Evolutionary conservation across 2,113 vertebrate species (phyloP), one percentile per base, ranked within the genome.

Genomic region (Theristicus caerulescens): DNA sequence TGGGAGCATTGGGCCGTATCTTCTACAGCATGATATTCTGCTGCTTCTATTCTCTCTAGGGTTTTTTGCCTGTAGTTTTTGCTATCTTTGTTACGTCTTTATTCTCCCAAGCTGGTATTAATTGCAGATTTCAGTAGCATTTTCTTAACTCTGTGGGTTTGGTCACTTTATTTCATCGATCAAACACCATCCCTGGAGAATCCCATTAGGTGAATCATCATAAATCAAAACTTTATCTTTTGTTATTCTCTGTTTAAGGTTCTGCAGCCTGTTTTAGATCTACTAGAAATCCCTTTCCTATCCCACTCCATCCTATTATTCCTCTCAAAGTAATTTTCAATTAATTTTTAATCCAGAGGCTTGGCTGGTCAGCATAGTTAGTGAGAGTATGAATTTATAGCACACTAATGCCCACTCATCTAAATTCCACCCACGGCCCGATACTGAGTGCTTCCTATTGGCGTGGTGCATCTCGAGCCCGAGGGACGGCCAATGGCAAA

Each of bases 391-490:
- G 57, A 69, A 61, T 93, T 87, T 61, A 61, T 57, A 95, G 65
- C 77, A 25, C 11, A 1, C 6, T 52, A 31, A 65, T 82, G 54
- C 52, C n/a, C 49, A 8, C 27, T 79, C 36, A 6, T 77, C 25
- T 54, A 27, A 31, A 21, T 47, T n/a, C 66, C 71, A 72, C 9
- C 57, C 58, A 31, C 1, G 0, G 40, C 36, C n/a, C 0, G 2
- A 5, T 49, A 46, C 49, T 40, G 40, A 14, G 42, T 14, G 6
- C 32, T 72, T 72, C 79, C 64, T 42, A 22, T 46, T 27, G n/a
- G 24, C 3, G 0, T 34, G 49, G 31, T 1, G 4, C 40, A 4
- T 32, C 40, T 44, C 5, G 3, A 46, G 87, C 73, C 81, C 0
- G 0, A 42, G 59, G 61, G 6, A 29, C 2, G 15, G 59, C 70